These are phyloP conservation scores for Cacatua alba DNA, from an alignment of 2,113 vertebrate species.

Conservation along the genomic window DNA sequence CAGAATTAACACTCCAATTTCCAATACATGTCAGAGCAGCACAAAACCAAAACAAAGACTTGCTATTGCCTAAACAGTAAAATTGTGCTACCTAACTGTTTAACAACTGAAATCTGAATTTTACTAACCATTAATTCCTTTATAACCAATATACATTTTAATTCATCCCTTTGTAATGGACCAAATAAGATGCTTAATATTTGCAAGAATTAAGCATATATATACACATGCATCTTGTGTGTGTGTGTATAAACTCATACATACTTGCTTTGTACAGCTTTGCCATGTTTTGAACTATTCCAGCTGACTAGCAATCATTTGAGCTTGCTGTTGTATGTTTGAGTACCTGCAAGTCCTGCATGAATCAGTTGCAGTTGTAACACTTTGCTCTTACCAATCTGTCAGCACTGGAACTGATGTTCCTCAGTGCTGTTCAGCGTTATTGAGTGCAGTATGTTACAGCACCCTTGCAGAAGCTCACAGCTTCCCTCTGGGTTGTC, in stretches of 20 bases:
- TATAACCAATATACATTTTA: not conserved
- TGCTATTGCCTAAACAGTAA: not conserved
- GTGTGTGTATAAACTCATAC: not conserved
- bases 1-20: not conserved
- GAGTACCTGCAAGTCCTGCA: not conserved
- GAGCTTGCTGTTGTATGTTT: not conserved
- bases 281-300: not conserved
- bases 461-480: not conserved
- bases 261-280: not conserved
- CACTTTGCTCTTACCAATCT: not conserved
- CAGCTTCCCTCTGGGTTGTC: not conserved
- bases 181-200: not conserved
- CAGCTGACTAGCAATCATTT: not conserved
- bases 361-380: not conserved
- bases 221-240: accelerated
- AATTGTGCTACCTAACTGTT: not conserved
- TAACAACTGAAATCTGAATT: not conserved
- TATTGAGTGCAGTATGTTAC: too few species aligned
- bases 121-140: not conserved
- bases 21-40: not conserved
- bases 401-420: accelerated
- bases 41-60: not conserved
- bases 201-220: not conserved
- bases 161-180: not conserved
- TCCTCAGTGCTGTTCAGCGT: accelerated